Evolutionary conservation across 2,113 vertebrate genomes (phyloP).

Genomic region (Sylvilagus bachmani): DNA sequence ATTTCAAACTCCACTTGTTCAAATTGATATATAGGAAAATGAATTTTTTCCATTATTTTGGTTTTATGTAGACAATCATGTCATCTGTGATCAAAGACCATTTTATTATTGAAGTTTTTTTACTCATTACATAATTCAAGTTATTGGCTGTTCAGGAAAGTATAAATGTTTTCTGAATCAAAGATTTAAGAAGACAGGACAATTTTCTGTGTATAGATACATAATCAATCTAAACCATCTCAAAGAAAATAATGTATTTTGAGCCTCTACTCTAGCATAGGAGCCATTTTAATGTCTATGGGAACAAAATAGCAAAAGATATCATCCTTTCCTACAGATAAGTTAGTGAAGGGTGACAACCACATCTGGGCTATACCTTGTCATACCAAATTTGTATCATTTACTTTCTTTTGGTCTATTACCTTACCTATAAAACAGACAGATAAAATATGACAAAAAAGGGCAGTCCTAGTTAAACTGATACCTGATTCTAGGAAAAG

Average conservation of each 20-base stretch:
- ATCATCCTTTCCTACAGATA: not conserved
- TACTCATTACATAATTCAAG: not conserved
- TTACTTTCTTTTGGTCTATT: not conserved
- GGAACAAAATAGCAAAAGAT: not conserved
- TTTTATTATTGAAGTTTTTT: not conserved
- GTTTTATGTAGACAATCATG: not conserved
- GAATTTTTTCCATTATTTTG: not conserved
- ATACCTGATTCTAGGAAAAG: not conserved
- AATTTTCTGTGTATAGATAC: not conserved
- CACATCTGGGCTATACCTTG: not conserved
- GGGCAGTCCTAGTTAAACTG: not conserved
- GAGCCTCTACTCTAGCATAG: not conserved
- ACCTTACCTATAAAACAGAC: not conserved
- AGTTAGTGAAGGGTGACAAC: not conserved
- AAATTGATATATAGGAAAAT: not conserved
- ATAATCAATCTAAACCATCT: not conserved
- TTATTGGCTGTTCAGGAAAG: not conserved
- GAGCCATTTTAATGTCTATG: not conserved
- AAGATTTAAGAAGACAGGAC: not conserved
- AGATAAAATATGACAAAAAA: not conserved
- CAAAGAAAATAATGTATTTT: slow-evolving; percentile 4
- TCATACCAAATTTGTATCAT: not conserved
- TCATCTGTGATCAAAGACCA: not conserved
- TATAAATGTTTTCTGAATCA: not conserved
- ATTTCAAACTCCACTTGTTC: not conserved